These are phyloP conservation scores for honey bee (Apis mellifera) DNA, from an alignment of 1,140 invertebrate species.

Conservation along the genomic window DNA sequence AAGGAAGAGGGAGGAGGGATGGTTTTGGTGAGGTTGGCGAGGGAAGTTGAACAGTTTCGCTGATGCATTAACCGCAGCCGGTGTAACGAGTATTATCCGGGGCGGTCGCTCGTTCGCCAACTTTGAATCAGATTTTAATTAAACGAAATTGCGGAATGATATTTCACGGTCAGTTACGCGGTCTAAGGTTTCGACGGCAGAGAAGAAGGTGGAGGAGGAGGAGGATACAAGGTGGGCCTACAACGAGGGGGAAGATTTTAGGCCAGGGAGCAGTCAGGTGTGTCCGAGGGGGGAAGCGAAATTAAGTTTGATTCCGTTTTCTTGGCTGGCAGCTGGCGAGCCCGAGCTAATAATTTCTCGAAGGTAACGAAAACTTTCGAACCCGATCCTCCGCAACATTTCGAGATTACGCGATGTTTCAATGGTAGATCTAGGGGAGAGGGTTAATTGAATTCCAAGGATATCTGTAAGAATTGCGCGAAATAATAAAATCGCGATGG, in stretches of 20 bases:
- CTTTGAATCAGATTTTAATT: conserved; percentile 81
- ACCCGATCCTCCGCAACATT: conserved; percentile 12
- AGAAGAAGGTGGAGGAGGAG: not conserved
- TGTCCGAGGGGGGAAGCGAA: conserved; percentile 63
- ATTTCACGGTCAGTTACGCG: conserved; percentile 69
- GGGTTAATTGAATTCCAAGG: conserved; percentile 23
- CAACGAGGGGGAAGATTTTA: conserved; percentile 1
- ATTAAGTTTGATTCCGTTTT: conserved; percentile 72
- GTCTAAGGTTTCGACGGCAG: not conserved
- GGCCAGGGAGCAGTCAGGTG: conserved; percentile 62
- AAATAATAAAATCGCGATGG: too few relatives aligned
- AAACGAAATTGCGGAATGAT: conserved; percentile 80
- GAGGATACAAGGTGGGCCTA: conserved; percentile 21
- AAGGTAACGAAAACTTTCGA: conserved; percentile 44
- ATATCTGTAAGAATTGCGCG: too few relatives aligned
- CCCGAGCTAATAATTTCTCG: conserved; percentile 54
- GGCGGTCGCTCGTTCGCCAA: conserved; percentile 65
- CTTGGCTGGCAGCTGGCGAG: conserved; percentile 54
- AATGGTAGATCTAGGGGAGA: not conserved
- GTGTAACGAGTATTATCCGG: conserved; percentile 62
- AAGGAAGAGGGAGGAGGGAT: not conserved
- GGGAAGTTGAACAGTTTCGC: conserved; percentile 74
- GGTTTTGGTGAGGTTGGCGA: not conserved
- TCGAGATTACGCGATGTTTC: conserved; percentile 35
- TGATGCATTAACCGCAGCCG: conserved; percentile 80